Evolutionary conservation across 2,113 vertebrate species (phyloP).

Genomic region (Thunnus thynnus): DNA sequence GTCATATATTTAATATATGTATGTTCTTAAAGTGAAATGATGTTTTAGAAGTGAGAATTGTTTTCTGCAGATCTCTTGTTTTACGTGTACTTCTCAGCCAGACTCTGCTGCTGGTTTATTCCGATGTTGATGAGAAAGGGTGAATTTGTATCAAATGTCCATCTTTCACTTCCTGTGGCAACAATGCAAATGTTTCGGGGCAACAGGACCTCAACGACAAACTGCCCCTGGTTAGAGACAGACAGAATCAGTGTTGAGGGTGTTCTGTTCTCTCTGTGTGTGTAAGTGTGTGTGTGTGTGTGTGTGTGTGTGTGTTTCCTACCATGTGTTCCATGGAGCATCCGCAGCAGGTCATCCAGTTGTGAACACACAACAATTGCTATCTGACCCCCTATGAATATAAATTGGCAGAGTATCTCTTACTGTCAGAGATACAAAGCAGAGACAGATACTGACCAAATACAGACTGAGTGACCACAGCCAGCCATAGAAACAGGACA

Average conservation of each 20-base stretch:
- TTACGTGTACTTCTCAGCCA: conserved; percentile 71
- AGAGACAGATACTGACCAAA: too few species aligned
- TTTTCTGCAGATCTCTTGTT: too few species aligned
- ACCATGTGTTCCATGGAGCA: conserved; percentile 89
- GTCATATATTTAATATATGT: too few species aligned
- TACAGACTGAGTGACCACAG: too few species aligned
- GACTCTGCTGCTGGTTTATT: conserved; percentile 92
- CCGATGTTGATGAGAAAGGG: conserved; percentile 93
- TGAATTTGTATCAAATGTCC: conserved; percentile 87
- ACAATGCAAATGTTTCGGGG: conserved; percentile 85
- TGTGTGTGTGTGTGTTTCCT: conserved; percentile 23
- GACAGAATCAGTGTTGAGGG: background rate
- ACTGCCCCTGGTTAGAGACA: conserved; percentile 79
- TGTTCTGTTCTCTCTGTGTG: background rate
- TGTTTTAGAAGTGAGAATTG: too few species aligned
- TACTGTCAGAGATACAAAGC: too few species aligned
- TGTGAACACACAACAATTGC: background rate
- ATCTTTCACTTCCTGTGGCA: conserved; percentile 89
- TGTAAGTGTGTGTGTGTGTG: too few species aligned
- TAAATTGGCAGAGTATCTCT: too few species aligned
- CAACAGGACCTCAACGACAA: conserved; percentile 89
- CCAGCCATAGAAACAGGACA: too few species aligned
- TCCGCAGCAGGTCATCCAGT: conserved; percentile 84
- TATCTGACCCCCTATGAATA: too few species aligned
- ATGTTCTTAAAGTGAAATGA: too few species aligned